A percentile compares a stretch with the other conserved stretches of the same genome.
These are phyloP conservation scores for Calidris pygmaea DNA, from an alignment of 2,113 vertebrate genomes.

Conservation along the genomic window DNA sequence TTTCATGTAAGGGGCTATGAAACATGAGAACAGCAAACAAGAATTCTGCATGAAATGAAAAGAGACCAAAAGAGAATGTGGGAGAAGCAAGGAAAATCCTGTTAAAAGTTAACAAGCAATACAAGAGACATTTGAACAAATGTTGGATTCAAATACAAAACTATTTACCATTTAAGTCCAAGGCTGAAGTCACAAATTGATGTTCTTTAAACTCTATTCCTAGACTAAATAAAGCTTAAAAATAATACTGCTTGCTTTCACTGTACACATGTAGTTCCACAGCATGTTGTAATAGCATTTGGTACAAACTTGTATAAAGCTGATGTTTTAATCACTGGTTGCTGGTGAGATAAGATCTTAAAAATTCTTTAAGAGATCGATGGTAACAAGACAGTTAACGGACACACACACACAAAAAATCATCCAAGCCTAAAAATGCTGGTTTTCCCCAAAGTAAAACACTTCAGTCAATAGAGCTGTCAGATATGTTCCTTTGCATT, in stretches of 20 bases:
- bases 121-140: conserved; percentile 14
- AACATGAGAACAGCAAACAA: not conserved
- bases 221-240: conserved; percentile 50
- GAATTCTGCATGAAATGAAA: conserved; percentile 15
- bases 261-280: conserved; percentile 35
- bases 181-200: conserved; percentile 30
- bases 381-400: not conserved
- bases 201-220: conserved; percentile 33
- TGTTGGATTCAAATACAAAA: conserved; percentile 36
- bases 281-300: conserved; percentile 33
- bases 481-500: not conserved
- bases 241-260: conserved; percentile 32
- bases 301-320: conserved; percentile 62
- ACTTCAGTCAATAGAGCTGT: not conserved
- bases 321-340: conserved; percentile 23
- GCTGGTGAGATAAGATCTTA: conserved; percentile 65
- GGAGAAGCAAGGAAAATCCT: not conserved
- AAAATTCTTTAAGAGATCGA: conserved; percentile 8
- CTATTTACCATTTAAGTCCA: conserved; percentile 13
- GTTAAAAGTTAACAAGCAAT: not conserved
- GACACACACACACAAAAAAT: not conserved
- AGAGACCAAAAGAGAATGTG: not conserved
- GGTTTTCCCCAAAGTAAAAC: not conserved
- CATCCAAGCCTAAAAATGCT: not conserved
- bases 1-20: not conserved